Evolutionary conservation across 2,113 vertebrate genomes (phyloP), one percentile per base, ranked within the genome.

Genomic region (Sylvilagus bachmani): DNA sequence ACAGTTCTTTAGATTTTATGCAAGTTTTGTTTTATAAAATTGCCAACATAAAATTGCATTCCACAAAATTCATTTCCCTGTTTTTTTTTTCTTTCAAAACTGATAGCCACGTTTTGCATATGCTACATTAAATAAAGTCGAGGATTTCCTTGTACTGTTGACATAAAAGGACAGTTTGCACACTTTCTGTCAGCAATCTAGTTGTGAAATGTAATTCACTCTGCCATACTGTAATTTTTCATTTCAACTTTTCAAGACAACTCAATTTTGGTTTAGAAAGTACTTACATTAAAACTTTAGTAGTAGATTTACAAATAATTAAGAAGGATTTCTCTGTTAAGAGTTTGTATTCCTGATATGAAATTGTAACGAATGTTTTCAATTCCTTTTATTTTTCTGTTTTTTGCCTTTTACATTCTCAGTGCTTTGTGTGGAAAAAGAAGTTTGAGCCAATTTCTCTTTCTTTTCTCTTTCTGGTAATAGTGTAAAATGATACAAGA

Each of bases 191-290:
- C 78, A 31, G 78, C 66, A 79, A 44, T 77, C 13, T 27, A 31
- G 21, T 31, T 61, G 6, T 62, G 44, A 82, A n/a, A 22, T 75
- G 7, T 36, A 71, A 89, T 84, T 84, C n/a, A 16, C 5, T 86
- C 22, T 74, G 44, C 77, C 51, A 69, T 62, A 79, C 1, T n/a
- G 10, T 71, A 10, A 77, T 67, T 58, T 86, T 93, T 62, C 94
- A 87, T 86, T 94, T 90, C 38, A 38, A 95, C 29, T 95, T 91
- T 94, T 69, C 94, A 86, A 89, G 27, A 88, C 22, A 58, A n/a
- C 33, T 91, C 51, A 62, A 77, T 86, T 96, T 96, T 83, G 84
- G 64, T 91, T 87, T 91, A 80, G 75, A 90, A 77, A 27, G 2
- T 38, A 10, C 21, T 49, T 91, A 33, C 19, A 73, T 64, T 58